Conservation (phyloP, 2,797 vertebrate species). For the Gambelia wislizenii region DNA sequence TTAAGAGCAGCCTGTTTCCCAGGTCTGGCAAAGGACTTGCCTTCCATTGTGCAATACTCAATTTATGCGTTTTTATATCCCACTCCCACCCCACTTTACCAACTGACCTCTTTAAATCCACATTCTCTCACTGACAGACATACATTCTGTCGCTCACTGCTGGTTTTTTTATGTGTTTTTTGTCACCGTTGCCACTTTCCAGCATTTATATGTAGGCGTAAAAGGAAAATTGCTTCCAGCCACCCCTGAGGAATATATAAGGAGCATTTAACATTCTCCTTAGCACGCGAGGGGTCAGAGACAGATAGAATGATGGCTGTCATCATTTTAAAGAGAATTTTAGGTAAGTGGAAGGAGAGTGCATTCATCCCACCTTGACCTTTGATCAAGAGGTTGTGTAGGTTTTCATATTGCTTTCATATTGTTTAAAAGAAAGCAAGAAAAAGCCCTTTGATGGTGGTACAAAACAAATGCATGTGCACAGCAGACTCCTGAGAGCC, state of each 20-base stretch:
- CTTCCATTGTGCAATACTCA: not conserved
- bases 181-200: not conserved
- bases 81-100: not conserved
- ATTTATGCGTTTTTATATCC: not conserved
- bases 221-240: slow-evolving; percentile 23
- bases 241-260: slow-evolving; percentile 9
- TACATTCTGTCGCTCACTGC: not conserved
- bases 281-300: not conserved
- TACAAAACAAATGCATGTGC: not conserved
- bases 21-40: not conserved
- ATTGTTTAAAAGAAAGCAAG: not conserved
- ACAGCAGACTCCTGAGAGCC: not conserved
- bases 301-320: not conserved
- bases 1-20: not conserved
- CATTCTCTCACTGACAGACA: not conserved
- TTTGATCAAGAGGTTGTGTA: not conserved
- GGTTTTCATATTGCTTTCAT: not conserved
- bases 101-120: not conserved
- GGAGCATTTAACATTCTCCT: slow-evolving; percentile 13
- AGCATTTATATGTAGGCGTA: not conserved
- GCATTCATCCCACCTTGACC: not conserved
- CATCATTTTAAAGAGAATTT: not conserved
- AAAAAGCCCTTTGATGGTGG: not conserved
- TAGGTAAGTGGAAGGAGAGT: not conserved
- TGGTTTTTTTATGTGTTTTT: not conserved